Evolutionary conservation across 2,113 vertebrate species (phyloP).

Genomic region (Micromys minutus): DNA sequence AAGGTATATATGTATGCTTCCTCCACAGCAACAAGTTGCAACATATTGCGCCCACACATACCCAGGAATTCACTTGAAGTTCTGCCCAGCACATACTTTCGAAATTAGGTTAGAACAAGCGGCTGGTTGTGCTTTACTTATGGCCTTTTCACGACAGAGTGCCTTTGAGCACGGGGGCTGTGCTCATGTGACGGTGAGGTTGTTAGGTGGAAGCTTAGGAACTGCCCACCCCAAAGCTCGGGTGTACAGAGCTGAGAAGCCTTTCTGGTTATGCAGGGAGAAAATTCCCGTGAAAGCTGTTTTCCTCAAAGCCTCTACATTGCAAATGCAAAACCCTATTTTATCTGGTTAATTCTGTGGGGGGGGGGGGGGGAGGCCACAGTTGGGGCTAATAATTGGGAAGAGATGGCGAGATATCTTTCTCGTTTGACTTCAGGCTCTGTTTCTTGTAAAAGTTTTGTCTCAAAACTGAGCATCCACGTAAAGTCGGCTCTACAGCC

Average conservation of each 20-base stretch:
- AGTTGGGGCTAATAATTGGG: not conserved
- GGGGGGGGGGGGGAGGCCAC: not conserved
- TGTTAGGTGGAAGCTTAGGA: not conserved
- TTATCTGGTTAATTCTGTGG: slow-evolving; percentile 39
- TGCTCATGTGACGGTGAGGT: not conserved
- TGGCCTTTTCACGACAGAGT: not conserved
- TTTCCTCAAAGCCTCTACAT: slow-evolving; percentile 51
- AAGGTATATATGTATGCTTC: not conserved
- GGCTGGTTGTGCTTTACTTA: not conserved
- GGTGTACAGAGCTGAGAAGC: not conserved
- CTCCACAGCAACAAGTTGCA: not conserved
- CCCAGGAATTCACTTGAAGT: not conserved
- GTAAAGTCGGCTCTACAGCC: not conserved
- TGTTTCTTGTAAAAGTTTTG: not conserved
- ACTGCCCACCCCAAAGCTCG: not conserved
- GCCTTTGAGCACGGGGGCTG: not conserved
- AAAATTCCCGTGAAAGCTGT: slow-evolving; percentile 41
- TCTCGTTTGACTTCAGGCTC: not conserved
- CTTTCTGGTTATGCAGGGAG: not conserved
- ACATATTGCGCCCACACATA: not conserved
- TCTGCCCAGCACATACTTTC: not conserved
- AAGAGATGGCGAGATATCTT: not conserved
- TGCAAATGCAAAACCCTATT: slow-evolving; percentile 31
- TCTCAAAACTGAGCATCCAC: not conserved
- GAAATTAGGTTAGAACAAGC: slow-evolving; percentile 38